Evolutionary conservation across 2,888 invertebrate species (phyloP).

Genomic region (Metalampra italica): DNA sequence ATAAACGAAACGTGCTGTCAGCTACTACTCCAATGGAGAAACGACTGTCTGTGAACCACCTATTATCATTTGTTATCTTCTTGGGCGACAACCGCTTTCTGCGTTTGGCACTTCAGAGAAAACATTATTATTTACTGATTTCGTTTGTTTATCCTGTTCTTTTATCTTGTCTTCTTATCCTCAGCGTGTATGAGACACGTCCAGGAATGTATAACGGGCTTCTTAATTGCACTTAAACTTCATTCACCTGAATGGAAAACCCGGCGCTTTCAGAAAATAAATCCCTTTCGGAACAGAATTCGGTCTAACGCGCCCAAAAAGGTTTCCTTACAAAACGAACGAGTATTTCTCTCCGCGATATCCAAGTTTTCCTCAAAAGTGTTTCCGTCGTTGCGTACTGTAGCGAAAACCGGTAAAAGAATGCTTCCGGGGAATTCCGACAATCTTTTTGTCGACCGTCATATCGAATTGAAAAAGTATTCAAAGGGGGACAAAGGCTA

Average conservation of each 20-base stretch:
- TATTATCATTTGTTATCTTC: too few relatives aligned
- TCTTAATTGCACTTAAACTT: not conserved
- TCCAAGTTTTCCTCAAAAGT: not conserved
- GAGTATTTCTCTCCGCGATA: not conserved
- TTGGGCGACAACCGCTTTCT: too few relatives aligned
- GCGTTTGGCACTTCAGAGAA: too few relatives aligned
- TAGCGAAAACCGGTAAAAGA: slow-evolving; percentile 3
- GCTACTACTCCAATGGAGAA: too few relatives aligned
- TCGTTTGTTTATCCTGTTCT: too few relatives aligned
- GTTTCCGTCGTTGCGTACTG: not conserved
- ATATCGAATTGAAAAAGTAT: slow-evolving; percentile 39
- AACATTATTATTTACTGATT: too few relatives aligned
- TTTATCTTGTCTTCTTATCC: too few relatives aligned
- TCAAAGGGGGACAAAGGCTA: slow-evolving; percentile 24
- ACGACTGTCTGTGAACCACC: too few relatives aligned
- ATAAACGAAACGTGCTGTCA: too few relatives aligned
- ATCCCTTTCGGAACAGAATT: not conserved
- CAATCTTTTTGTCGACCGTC: slow-evolving; percentile 18
- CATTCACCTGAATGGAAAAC: not conserved
- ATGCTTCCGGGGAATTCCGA: slow-evolving; percentile 3
- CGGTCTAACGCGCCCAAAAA: not conserved
- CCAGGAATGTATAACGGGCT: not conserved
- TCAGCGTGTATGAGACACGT: too few relatives aligned
- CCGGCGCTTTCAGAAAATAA: not conserved
- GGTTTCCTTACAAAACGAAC: not conserved